A percentile compares a stretch with the other conserved stretches of the same genome.
Evolutionary conservation across 2,113 vertebrate genomes (phyloP).

Genomic region (Microcebus griseorufus): DNA sequence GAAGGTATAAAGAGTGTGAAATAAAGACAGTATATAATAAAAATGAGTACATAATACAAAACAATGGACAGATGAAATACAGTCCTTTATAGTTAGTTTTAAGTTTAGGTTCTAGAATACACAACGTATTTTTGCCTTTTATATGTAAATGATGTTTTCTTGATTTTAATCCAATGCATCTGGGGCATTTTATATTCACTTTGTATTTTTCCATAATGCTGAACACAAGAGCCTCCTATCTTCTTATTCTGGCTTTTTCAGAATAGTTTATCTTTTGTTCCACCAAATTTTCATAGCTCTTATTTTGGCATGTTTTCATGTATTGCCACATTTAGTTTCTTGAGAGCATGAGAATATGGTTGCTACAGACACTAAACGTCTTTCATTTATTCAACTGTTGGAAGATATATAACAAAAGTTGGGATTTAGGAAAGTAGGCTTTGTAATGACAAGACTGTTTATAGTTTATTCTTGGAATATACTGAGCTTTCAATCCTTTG

Average conservation of each 20-base stretch:
- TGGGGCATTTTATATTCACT: neutral
- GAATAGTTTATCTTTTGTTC: slow-evolving; percentile 56
- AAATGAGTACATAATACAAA: neutral
- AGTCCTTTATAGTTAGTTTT: neutral
- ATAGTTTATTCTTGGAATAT: slow-evolving; percentile 73
- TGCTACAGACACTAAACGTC: slow-evolving; percentile 74
- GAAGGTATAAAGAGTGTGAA: neutral
- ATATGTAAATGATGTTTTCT: neutral
- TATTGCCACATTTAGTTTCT: slow-evolving; percentile 58
- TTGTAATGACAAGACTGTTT: slow-evolving; percentile 75
- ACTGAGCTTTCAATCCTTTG: slow-evolving; percentile 71
- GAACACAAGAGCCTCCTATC: neutral
- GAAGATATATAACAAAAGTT: slow-evolving; percentile 72
- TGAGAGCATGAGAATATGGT: slow-evolving; percentile 77
- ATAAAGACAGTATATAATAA: neutral
- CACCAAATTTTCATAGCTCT: slow-evolving; percentile 55
- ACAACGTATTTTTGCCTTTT: neutral
- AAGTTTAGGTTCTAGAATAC: neutral
- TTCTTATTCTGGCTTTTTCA: slow-evolving; percentile 37
- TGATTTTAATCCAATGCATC: neutral
- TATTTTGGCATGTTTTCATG: slow-evolving; percentile 68
- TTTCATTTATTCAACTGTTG: slow-evolving; percentile 79
- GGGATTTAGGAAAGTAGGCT: slow-evolving; percentile 75
- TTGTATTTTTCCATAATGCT: neutral
- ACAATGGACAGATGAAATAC: neutral